phyloP scores from a whole-genome alignment of 2,888 invertebrate species.

The Metallyticus violacea region DNA sequence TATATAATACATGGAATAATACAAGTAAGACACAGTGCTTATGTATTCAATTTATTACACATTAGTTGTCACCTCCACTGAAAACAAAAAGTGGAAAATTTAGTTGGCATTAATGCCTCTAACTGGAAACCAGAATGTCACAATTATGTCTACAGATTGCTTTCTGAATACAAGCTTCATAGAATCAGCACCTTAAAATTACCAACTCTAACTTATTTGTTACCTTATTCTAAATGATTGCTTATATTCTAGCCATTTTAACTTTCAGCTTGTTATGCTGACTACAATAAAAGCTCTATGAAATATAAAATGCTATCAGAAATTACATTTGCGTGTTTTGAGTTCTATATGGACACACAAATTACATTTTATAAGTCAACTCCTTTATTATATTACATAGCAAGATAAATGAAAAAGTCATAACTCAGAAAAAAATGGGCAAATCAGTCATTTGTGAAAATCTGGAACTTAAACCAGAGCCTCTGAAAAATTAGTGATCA shows the following conservation, averaged over 20 bases:
- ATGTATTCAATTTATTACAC: background rate
- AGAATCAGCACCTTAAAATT: background rate
- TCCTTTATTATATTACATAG: background rate
- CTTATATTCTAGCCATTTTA: background rate
- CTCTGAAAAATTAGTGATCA: no score
- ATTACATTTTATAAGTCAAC: background rate
- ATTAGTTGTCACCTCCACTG: background rate
- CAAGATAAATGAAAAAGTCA: background rate
- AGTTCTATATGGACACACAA: background rate
- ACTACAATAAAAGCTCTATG: background rate
- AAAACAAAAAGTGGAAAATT: background rate
- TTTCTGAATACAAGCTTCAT: background rate
- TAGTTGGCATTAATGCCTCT: background rate
- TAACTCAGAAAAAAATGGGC: no score
- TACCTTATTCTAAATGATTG: background rate
- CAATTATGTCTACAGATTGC: background rate
- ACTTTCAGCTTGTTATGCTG: background rate
- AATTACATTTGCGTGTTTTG: background rate
- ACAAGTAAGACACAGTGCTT: background rate
- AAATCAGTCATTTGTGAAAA: no score
- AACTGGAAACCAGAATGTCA: background rate
- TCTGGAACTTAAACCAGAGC: no score
- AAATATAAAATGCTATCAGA: background rate
- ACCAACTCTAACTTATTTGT: background rate
- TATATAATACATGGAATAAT: background rate